Percentiles rank a stretch among this genome's conserved stretches.
phyloP scores from a whole-genome alignment of 2,797 vertebrate species.

The Brachyalestes nurse region DNA sequence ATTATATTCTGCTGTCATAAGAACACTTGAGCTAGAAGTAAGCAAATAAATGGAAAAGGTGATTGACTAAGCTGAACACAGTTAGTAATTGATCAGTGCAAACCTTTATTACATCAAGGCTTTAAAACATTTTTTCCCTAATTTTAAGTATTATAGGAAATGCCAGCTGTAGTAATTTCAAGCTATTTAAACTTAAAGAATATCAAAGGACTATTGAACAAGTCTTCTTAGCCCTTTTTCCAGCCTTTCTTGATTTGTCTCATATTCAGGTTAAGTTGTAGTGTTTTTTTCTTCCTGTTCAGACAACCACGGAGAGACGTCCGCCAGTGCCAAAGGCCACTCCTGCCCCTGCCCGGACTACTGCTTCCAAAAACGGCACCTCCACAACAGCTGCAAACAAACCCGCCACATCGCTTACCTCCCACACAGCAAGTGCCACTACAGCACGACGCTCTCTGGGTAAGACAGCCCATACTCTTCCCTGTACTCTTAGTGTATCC shows the following conservation, averaged over 20 bases:
- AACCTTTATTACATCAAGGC: no score
- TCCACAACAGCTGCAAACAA: slow-evolving; percentile 66
- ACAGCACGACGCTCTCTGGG: slow-evolving; percentile 81
- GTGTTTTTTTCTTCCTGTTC: slow-evolving; percentile 17
- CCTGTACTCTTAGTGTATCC: not conserved
- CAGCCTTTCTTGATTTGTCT: not conserved
- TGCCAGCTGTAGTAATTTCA: no score
- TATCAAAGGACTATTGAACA: no score
- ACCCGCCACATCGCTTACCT: slow-evolving; percentile 53
- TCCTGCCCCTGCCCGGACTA: slow-evolving; percentile 60
- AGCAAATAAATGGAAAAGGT: no score
- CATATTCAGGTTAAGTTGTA: not conserved
- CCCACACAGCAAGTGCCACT: slow-evolving; percentile 49
- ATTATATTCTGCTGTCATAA: no score
- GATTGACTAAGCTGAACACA: no score
- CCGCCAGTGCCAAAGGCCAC: slow-evolving; percentile 78
- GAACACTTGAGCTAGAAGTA: no score
- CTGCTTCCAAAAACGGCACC: slow-evolving; percentile 71
- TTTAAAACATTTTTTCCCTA: no score
- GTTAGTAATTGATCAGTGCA: no score
- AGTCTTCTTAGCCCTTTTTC: not conserved
- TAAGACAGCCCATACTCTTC: slow-evolving; percentile 64
- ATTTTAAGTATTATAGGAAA: no score
- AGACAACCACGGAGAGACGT: slow-evolving; percentile 79
- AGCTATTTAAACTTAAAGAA: no score